Conservation (phyloP, 2,888 invertebrate genomes). For the Lasius fuliginosus region DNA sequence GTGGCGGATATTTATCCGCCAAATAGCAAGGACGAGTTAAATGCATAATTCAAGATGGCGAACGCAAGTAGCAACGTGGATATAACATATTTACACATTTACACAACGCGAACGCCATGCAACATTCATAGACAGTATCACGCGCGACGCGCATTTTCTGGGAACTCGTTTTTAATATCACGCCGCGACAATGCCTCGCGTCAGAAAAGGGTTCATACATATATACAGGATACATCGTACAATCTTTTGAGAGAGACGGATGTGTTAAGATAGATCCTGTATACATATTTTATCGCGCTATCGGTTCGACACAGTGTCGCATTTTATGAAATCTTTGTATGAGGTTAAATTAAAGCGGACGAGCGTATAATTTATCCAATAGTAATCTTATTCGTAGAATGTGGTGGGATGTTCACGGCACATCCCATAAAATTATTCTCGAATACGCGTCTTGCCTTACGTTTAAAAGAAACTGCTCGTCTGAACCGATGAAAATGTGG, state of each 20-base stretch:
- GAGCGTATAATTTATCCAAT: conserved; percentile 15
- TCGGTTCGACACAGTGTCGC: conserved; percentile 12
- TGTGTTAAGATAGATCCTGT: not conserved
- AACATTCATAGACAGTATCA: conserved; percentile 51
- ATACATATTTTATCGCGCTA: conserved; percentile 4
- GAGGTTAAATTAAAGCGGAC: conserved; percentile 16
- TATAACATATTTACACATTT: conserved; percentile 63
- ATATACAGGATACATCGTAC: not conserved
- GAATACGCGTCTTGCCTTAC: conserved; percentile 51
- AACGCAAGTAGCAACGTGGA: conserved; percentile 55
- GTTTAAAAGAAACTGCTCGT: conserved; percentile 38
- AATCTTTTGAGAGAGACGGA: not conserved
- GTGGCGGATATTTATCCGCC: conserved; percentile 66
- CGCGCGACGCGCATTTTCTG: conserved; percentile 13
- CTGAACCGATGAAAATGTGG: conserved; percentile 63
- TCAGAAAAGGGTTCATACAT: not conserved
- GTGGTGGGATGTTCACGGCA: conserved; percentile 37
- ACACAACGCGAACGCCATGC: conserved; percentile 47
- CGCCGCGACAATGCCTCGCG: conserved; percentile 23
- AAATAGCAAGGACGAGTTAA: conserved; percentile 66
- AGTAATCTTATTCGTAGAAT: conserved; percentile 5
- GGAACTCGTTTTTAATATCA: conserved; percentile 43
- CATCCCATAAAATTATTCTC: conserved; percentile 55
- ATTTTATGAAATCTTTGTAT: conserved; percentile 42
- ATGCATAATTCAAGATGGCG: conserved; percentile 73